Base-by-base conservation (phyloP, 2,113 vertebrate species). In the Daubentonia madagascariensis region DNA sequence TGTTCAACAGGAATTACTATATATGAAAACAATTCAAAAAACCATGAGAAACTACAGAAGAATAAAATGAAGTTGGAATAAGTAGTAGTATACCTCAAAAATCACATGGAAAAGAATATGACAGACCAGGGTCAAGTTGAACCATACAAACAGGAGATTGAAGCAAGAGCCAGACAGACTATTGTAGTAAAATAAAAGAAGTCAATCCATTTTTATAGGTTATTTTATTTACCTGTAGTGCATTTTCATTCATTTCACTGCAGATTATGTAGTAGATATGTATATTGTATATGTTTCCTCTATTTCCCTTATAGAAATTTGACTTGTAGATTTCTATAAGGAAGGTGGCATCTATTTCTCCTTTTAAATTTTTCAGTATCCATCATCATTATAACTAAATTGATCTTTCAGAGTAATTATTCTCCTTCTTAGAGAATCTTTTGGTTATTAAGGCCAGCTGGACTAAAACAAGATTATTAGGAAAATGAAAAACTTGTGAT, bases 171-270 rank as follows among this genome's bases (percentile, higher is more conserved):
- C 11, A 98, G 98, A 11, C 99, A 99, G 96, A 99, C 99, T 90
- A 72, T 99, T 67, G 98, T 98, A 30, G 99, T 99, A 92, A n/a
- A n/a, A n/a, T n/a, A n/a, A n/a, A n/a, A n/a, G n/a, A n/a, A n/a
- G n/a, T n/a, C n/a, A n/a, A 99, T 99, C 91, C 99, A 2, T 99
- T 99, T 98, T 98, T 99, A 94, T 99, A 99, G 99, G 99, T 99
- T 97, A 91, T n/a, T 90, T 63, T 86, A 52, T 87, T 95, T 80
- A n/a, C 92, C 37, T 32, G 0, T 0, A 83, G 8, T 48, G 20
- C 50, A 3, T 28, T 84, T 52, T 50, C 30, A 78, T 70, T 94
- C 30, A 61, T 86, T 52, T 57, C 9, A 61, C 28, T 89, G 43
- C 37, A 84, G 43, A 63, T 79, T 78, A 52, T 14, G 52, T 57